Evolutionary conservation across 2,113 vertebrate species (phyloP).

Genomic region (Oreocharis arfaki): DNA sequence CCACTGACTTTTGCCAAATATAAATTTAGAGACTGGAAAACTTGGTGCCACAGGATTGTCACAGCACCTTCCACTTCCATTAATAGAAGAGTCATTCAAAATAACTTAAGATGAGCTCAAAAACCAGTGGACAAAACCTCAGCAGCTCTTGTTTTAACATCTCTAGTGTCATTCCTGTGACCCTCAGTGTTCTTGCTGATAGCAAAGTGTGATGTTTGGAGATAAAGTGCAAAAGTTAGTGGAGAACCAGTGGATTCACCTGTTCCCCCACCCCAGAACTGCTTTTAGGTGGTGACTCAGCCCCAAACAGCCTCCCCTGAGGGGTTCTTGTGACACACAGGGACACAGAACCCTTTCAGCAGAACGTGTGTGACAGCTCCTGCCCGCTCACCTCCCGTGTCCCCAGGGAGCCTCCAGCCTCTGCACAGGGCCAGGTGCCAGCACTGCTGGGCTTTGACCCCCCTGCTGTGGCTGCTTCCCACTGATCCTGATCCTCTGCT

Average conservation of each 20-base stretch:
- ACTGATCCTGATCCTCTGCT: neutral
- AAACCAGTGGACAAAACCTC: neutral
- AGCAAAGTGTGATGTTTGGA: neutral
- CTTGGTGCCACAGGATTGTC: neutral
- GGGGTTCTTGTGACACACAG: neutral
- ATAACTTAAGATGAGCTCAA: neutral
- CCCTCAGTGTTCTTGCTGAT: neutral
- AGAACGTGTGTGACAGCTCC: neutral
- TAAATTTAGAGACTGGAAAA: fast-evolving
- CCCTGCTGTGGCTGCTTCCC: neutral
- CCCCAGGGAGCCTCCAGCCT: neutral
- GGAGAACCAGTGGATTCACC: neutral
- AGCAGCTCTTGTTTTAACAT: neutral
- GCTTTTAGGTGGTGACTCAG: neutral
- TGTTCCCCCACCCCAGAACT: neutral
- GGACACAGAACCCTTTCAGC: neutral
- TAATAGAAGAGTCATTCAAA: neutral
- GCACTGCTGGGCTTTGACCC: neutral
- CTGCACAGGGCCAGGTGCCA: fast-evolving
- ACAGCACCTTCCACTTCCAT: no score
- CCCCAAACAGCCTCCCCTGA: neutral
- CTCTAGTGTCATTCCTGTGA: neutral
- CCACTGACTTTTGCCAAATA: neutral
- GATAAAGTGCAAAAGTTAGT: neutral
- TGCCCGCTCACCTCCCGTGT: neutral